A percentile compares a stretch with the other conserved stretches of the same genome.
Conservation (phyloP, 1,140 invertebrate genomes). For the Hypsibius dujardini region DNA sequence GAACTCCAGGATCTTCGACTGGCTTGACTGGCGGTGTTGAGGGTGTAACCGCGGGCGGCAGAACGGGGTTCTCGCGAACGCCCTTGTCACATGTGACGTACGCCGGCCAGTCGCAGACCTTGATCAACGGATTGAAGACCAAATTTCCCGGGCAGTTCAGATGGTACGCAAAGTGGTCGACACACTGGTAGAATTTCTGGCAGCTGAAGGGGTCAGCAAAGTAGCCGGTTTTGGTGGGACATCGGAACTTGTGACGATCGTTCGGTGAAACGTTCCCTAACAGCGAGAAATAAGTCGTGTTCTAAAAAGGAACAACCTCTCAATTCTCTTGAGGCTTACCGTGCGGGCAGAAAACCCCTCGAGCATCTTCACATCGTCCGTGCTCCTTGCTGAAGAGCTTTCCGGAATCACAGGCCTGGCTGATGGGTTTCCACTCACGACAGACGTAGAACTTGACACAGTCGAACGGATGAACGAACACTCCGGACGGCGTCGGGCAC, state of each 20-base stretch:
- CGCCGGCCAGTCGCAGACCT: slow-evolving; percentile 11
- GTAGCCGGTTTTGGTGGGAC: background rate
- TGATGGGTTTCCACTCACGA: background rate
- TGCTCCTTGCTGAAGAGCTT: background rate
- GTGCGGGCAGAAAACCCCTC: background rate
- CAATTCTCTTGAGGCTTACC: too few relatives aligned
- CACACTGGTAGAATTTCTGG: slow-evolving; percentile 12
- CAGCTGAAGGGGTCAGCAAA: background rate
- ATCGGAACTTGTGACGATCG: background rate
- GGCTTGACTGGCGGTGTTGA: background rate
- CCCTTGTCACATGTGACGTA: background rate
- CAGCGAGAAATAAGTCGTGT: too few relatives aligned
- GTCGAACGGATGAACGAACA: background rate
- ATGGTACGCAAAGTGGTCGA: background rate
- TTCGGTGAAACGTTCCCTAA: too few relatives aligned
- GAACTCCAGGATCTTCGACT: background rate
- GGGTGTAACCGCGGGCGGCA: background rate
- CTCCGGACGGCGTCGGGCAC: background rate
- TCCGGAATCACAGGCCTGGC: background rate
- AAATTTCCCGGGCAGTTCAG: background rate
- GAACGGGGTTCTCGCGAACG: background rate
- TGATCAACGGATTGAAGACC: background rate
- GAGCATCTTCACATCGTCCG: background rate
- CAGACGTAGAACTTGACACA: background rate
- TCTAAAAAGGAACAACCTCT: too few relatives aligned